A percentile compares a stretch with the other conserved stretches of the same genome.
Conservation (phyloP, 2,888 invertebrate genomes). For the Papilio demoleus region DNA sequence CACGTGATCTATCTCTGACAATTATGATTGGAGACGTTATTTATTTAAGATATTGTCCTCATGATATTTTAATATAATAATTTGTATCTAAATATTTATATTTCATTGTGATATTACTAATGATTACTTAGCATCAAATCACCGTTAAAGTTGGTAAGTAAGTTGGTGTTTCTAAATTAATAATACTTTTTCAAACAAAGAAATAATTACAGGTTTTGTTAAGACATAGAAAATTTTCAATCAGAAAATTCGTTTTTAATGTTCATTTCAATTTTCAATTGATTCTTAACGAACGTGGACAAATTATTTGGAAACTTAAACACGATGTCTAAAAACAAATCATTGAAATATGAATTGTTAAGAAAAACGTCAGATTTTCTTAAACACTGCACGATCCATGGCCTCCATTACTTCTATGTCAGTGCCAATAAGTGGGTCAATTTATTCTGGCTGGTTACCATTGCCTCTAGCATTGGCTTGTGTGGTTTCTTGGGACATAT, state of each 20-base stretch:
- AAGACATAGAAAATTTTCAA: neutral
- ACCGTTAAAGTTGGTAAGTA: neutral
- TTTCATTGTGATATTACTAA: neutral
- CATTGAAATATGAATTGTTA: slow-evolving; percentile 38
- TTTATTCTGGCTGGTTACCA: slow-evolving; percentile 57
- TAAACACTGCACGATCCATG: slow-evolving; percentile 65
- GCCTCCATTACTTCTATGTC: slow-evolving; percentile 63
- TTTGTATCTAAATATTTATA: too few relatives aligned
- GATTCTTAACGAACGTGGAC: neutral
- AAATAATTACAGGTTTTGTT: neutral
- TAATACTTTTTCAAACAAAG: neutral
- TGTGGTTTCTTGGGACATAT: slow-evolving; percentile 67
- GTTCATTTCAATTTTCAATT: neutral
- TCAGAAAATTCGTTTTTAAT: neutral
- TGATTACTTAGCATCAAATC: neutral
- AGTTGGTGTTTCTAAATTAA: neutral
- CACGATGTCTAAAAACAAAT: neutral
- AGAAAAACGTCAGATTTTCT: slow-evolving; percentile 57
- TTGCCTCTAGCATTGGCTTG: slow-evolving; percentile 55
- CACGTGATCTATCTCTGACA: too few relatives aligned
- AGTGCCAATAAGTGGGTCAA: slow-evolving; percentile 50
- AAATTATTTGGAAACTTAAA: neutral
- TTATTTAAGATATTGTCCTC: too few relatives aligned
- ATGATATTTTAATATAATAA: too few relatives aligned
- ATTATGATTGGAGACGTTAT: too few relatives aligned